Base-by-base conservation (phyloP, 1,140 invertebrate genomes). In the Antheraea pernyi region DNA sequence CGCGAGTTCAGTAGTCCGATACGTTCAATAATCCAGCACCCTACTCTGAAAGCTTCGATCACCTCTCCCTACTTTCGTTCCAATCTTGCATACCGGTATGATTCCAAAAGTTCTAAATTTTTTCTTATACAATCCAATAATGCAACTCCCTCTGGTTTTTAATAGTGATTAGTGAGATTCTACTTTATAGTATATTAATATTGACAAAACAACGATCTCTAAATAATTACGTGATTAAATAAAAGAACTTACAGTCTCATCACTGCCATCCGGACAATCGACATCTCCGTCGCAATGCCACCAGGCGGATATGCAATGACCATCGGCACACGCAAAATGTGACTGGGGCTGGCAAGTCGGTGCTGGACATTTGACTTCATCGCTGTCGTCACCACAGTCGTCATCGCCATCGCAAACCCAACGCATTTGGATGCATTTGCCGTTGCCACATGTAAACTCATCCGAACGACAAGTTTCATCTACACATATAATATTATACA, bases 401-500 rank as follows among this genome's bases (percentile, higher is more conserved):
- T 97, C 94, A 80, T 98, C 96, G 30, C 95, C 94, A 89, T 99
- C 98, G 85, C 98, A 99, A 8, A 96, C 94, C 97, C 97, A 99
- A 7, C 94, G 92, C 73, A 95, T 94, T 79, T 97, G 97, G 72
- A 98, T 98, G 85, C 97, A 98, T 71, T 96, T 96, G 11, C 97
- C 97, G 80, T 98, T 97, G 58, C 94, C 94, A 90, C 98, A 98
- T 3, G 97, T 97, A 83, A 98, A 98, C 85, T 98, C 97, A 83
- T 98, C 97, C 19, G 96, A 95, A 67, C 97, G 95, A 86, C 97
- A 98, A 0, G 96, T 97, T 80, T 96, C 96, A 94, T 97, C 97
- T 97, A 84, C 37, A 69, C 46, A 53, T 53, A 53, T 53, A 53
- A 13, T 53, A 53, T 53, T 9, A 53, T 53, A 53, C 46, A 53